phyloP scores from a whole-genome alignment of 2,113 vertebrate genomes.

The Camelus bactrianus region DNA sequence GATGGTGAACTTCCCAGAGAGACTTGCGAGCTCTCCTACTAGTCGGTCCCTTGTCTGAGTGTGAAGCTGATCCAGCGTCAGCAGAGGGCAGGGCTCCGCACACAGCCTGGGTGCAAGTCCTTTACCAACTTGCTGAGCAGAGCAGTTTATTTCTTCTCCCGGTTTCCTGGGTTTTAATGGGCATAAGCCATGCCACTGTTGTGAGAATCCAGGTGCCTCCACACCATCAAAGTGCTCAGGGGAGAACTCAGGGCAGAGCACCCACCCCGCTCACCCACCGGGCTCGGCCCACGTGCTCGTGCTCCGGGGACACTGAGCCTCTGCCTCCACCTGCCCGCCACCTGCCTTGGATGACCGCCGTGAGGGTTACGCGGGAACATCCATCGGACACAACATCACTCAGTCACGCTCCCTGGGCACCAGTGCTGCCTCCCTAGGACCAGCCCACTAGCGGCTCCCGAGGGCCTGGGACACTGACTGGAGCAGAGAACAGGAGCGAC shows the following conservation, averaged over 20 bases:
- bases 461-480: too few species aligned
- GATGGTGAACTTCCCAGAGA: background rate
- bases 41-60: too few species aligned
- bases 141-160: background rate
- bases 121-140: background rate
- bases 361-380: background rate
- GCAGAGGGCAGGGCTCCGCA: background rate
- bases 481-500: background rate
- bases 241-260: background rate
- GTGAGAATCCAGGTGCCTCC: accelerated
- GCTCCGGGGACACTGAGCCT: accelerated
- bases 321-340: background rate
- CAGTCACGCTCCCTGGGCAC: accelerated
- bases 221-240: background rate
- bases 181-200: background rate
- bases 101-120: too few species aligned
- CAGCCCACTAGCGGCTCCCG: accelerated
- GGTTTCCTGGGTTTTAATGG: background rate
- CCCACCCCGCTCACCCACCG: background rate
- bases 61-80: accelerated
- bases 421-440: accelerated
- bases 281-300: accelerated
- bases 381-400: too few species aligned
- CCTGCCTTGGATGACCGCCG: too few species aligned
- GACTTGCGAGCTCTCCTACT: background rate